Base-by-base conservation (phyloP, 2,797 vertebrate genomes). In the Gadopsis bispinosus region DNA sequence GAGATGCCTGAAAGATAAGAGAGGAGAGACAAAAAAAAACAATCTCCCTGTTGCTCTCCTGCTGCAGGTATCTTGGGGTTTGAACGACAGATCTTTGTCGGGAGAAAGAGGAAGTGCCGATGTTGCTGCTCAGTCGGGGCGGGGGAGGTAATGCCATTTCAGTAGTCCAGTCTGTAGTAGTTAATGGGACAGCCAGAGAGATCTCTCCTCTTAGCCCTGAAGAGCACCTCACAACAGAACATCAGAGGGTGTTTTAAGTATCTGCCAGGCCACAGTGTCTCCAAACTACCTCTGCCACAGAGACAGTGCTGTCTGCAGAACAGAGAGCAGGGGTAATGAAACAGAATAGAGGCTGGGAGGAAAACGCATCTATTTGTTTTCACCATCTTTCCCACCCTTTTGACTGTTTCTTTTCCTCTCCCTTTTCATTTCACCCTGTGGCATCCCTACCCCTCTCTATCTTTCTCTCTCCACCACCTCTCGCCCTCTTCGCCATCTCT, bases 281-380 rank as follows among this genome's bases (percentile, higher is more conserved):
- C 81, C 67, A 76, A 82, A 84, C 83, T 64, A 11, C 72, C 58
- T 69, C 63, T 33, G 83, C 72, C 77, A 83, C 77, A 65, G 83
- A 56, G 73, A 70, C 75, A 55, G 74, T 13, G 70, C 75, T 79
- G 83, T 87, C 72, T 89, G 84, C 67, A 60, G 77, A 83, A 73
- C 86, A 83, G 69, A 90, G 82, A 80, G 74, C 81, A 82, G 77
- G 59, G 84, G 75, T 80, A 80, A 83, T 84, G 62, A 86, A 83
- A 88, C 54, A 58, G 79, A 83, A 84, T 50, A 80, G 76, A 87
- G 85, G 69, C 43, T 7, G 65, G 62, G 56, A 71, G 74, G 47
- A 83, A 88, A 85, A 74, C 74, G 77, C 63, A 79, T 82, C 84
- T 73, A 81, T 81, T 62, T 33, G 2, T 43, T 75, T 81, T 64